Evolutionary conservation across 1,140 invertebrate species (phyloP), one percentile per base, ranked within the genome.

Genomic region (Nasonia vitripennis): DNA sequence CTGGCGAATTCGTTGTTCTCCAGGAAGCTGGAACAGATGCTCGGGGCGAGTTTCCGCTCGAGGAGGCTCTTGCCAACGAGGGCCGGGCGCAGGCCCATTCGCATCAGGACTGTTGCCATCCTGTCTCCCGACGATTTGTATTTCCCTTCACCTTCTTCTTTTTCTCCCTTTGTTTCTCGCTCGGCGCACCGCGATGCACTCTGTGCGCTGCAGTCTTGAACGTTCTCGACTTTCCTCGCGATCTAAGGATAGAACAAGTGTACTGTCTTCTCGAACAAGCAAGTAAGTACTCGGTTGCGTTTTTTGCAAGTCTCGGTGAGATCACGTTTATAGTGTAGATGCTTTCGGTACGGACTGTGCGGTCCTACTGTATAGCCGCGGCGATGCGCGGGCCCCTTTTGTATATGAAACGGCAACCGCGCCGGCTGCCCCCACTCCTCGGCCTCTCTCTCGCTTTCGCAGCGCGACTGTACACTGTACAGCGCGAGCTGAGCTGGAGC

Each of bases 51-150:
- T 70, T 62, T 83, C 77, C 85, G 89, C 74, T 91, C 88, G 1
- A 90, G 71, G 37, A 87, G n/a, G 51, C 85, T 77, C 23, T 86
- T 89, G 6, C 74, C 77, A 20, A 75, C 41, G 9, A 86, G 78
- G 6, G 55, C 71, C 62, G 78, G 75, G 0, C 88, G 87, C 5
- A 91, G 41, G 37, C 89, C 87, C 74, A 68, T 87, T 62, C 86
- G 86, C 74, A 90, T 81, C 17, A 91, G 86, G 45, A 87, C 84
- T 3, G 84, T 88, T 71, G 89, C 88, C 90, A 91, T 91, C 84
- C 55, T 20, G 34, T 6, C 45, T 31, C 31, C 14, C 23, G 12
- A 10, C 41, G 41, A 11, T 45, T 5, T 45, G 41, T 45, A 10
- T 45, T 45, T 45, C 9, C 5, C 34, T 55, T 55, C 51, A 7